Evolutionary conservation across 2,113 vertebrate genomes (phyloP).

Genomic region (Clinocottus analis): DNA sequence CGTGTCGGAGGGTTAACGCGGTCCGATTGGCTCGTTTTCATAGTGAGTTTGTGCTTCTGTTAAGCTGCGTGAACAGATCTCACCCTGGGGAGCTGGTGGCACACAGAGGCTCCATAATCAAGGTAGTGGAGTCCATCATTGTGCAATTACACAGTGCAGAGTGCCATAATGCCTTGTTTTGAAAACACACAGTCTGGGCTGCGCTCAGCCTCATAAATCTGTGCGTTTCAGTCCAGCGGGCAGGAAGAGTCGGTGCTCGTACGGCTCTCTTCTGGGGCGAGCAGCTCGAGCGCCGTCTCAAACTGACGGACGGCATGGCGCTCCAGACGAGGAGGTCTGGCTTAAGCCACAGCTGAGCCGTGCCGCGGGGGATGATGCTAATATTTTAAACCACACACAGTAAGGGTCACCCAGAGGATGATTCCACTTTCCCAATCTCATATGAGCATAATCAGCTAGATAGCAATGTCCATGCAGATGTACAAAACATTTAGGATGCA

Average conservation of each 20-base stretch:
- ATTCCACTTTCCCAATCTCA: not conserved
- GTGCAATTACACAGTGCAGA: conserved; percentile 67
- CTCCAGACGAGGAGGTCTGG: not conserved
- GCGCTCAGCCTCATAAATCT: conserved; percentile 50
- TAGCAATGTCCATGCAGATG: not conserved
- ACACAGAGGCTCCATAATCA: conserved; percentile 61
- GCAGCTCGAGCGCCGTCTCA: conserved; percentile 14
- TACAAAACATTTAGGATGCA: not conserved
- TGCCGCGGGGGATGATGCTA: not conserved
- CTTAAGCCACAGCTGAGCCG: conserved; percentile 10
- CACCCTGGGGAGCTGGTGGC: conserved; percentile 51
- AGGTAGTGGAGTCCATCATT: conserved; percentile 64
- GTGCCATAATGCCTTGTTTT: conserved; percentile 65
- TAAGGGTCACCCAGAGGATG: not conserved
- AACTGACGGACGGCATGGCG: conserved; percentile 3
- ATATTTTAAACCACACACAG: not conserved
- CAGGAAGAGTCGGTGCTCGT: conserved; percentile 24
- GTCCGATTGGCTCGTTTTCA: conserved; percentile 54
- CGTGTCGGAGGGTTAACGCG: conserved; percentile 21
- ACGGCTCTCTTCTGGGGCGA: conserved; percentile 2
- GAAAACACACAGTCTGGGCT: conserved; percentile 57
- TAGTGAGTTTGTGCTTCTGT: conserved; percentile 19
- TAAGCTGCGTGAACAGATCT: conserved; percentile 44
- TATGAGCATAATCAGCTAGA: not conserved
- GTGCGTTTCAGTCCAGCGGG: conserved; percentile 46